phyloP scores from a whole-genome alignment of 1,140 invertebrate genomes.

The Aphaenogaster floridana region DNA sequence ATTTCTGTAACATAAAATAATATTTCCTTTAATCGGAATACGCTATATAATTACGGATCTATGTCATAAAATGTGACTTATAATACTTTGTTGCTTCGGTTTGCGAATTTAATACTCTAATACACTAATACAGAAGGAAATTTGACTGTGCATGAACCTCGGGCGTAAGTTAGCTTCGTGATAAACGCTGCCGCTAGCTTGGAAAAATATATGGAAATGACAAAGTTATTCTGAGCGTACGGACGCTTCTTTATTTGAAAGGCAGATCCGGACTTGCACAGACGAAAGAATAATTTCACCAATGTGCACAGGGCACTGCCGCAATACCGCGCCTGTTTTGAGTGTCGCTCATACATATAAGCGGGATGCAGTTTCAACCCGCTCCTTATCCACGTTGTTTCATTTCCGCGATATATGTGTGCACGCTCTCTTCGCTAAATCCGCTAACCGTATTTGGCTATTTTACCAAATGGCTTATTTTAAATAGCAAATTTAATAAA shows the following conservation, averaged over 20 bases:
- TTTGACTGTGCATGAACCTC: background rate
- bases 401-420: slow-evolving; percentile 26
- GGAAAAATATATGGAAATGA: slow-evolving; percentile 72
- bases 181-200: slow-evolving; percentile 39
- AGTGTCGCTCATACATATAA: slow-evolving; percentile 3
- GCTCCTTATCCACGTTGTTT: slow-evolving; percentile 25
- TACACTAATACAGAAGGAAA: background rate
- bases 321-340: background rate
- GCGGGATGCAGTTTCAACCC: background rate
- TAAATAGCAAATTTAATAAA: slow-evolving; percentile 19
- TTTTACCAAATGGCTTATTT: slow-evolving; percentile 14
- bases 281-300: slow-evolving; percentile 73
- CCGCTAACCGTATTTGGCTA: background rate
- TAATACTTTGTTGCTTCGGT: background rate
- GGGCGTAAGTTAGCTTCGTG: slow-evolving; percentile 67
- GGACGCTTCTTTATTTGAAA: slow-evolving; percentile 73
- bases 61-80: background rate
- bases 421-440: background rate
- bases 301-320: slow-evolving; percentile 19
- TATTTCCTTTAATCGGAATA: background rate
- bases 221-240: slow-evolving; percentile 70
- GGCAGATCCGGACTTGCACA: slow-evolving; percentile 70
- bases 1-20: background rate
- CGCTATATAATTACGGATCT: background rate
- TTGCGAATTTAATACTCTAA: background rate